Evolutionary conservation across 2,888 invertebrate species (phyloP), one percentile per base, ranked within the genome.

Genomic region (Germaria angustata): DNA sequence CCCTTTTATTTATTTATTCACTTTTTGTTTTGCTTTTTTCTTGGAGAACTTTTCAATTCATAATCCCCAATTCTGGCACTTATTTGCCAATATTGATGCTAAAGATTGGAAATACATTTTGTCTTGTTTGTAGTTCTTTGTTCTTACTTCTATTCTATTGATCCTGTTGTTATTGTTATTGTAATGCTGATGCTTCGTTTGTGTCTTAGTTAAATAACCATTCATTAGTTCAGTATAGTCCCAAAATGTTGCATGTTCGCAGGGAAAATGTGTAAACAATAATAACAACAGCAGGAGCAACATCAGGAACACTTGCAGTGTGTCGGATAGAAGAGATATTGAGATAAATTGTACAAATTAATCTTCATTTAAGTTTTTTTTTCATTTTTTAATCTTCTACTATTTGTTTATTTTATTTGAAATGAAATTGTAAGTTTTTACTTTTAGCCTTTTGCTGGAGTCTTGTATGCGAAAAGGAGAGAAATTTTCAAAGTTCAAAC

Each of bases 281-380:
- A n/a, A n/a, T n/a, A n/a, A n/a, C n/a, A n/a, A n/a, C n/a, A n/a
- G n/a, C n/a, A n/a, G n/a, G n/a, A n/a, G n/a, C n/a, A n/a, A n/a
- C n/a, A n/a, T n/a, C n/a, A n/a, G n/a, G n/a, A n/a, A n/a, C 34
- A n/a, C 28, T 22, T 36, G 17, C 7, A 9, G 2, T 49, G 53
- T 44, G 20, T 36, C 20, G 63, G n/a, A 6, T 24, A 20, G 4
- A 44, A 20, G 6, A 73, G 69, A 69, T 78, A 82, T 82, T 78
- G 81, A 82, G 78, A 78, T 82, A 78, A 78, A 82, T 82, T 73
- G 78, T 59, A 75, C 44, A 82, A 75, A 82, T 78, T 78, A 82
- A 82, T 82, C 81, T 82, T 75, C 73, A 82, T 82, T n/a, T n/a
- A n/a, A n/a, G n/a, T n/a, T n/a, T n/a, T n/a, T n/a, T n/a, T n/a